Evolutionary conservation across 2,113 vertebrate genomes (phyloP).

Genomic region (Macrotis lagotis): DNA sequence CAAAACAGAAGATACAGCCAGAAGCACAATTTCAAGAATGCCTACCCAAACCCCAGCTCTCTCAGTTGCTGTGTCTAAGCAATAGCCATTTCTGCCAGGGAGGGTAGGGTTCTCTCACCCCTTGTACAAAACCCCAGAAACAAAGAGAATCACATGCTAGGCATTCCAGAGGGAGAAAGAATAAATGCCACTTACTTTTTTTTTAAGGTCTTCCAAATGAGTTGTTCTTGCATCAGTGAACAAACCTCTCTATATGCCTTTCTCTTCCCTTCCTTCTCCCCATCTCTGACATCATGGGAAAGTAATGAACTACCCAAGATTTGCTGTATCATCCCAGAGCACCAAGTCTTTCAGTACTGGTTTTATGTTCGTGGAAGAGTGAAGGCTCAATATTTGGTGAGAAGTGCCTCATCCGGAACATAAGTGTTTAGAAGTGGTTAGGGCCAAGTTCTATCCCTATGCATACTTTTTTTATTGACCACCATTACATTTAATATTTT

Average conservation of each 20-base stretch:
- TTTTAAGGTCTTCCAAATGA: neutral
- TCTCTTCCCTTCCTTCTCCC: neutral
- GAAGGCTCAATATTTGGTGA: neutral
- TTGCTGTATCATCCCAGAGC: too few relatives aligned
- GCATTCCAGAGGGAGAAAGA: neutral
- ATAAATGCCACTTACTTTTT: neutral
- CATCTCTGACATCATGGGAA: too few relatives aligned
- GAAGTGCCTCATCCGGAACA: neutral
- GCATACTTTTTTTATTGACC: neutral
- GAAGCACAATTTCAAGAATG: too few relatives aligned
- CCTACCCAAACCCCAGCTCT: neutral
- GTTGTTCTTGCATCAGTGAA: neutral
- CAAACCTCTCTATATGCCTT: neutral
- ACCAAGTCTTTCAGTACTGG: neutral
- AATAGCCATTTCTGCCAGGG: neutral
- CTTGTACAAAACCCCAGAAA: neutral
- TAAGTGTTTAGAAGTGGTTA: neutral
- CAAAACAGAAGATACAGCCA: too few relatives aligned
- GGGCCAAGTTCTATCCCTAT: neutral
- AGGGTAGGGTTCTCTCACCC: neutral
- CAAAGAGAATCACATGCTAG: too few relatives aligned
- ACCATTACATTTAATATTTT: neutral
- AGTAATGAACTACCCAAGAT: neutral
- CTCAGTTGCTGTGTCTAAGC: neutral
- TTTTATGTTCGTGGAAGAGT: neutral